These are phyloP conservation scores for Ochlodes sylvanus DNA, from an alignment of 2,888 invertebrate species.

Conservation along the genomic window DNA sequence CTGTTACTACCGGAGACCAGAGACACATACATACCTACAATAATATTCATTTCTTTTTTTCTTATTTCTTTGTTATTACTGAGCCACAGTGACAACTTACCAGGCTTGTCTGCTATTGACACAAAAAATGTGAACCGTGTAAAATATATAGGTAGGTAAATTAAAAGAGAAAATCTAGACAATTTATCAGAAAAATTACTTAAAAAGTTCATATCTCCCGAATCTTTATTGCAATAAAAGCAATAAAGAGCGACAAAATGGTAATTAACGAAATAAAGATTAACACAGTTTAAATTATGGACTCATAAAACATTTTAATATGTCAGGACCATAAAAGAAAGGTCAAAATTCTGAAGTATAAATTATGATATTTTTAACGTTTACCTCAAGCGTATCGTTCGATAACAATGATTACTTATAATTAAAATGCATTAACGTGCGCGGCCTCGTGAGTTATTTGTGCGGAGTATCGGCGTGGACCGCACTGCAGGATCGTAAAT, in stretches of 20 bases:
- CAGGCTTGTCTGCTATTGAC: too few species aligned
- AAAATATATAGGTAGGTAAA: background rate
- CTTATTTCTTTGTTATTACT: too few species aligned
- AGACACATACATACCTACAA: too few species aligned
- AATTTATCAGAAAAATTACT: conserved; percentile 6
- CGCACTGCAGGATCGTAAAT: conserved; percentile 29
- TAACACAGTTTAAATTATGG: conserved; percentile 13
- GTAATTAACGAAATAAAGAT: conserved; percentile 20
- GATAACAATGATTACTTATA: conserved; percentile 20
- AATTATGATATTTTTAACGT: conserved; percentile 7
- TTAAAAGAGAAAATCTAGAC: background rate
- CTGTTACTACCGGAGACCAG: too few species aligned
- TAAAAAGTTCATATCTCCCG: conserved; percentile 1
- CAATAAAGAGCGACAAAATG: conserved; percentile 4
- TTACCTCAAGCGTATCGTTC: conserved; percentile 2
- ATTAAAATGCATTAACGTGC: conserved; percentile 17
- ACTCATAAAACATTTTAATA: conserved; percentile 14
- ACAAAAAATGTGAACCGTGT: background rate
- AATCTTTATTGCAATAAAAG: conserved; percentile 6
- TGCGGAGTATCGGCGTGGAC: background rate
- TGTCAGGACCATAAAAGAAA: conserved; percentile 12
- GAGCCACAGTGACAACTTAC: too few species aligned
- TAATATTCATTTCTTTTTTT: too few species aligned
- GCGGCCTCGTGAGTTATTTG: conserved; percentile 15
- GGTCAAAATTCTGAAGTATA: background rate